Evolutionary conservation across 2,113 vertebrate species (phyloP).

Genomic region (Rhinolophus ferrumequinum): DNA sequence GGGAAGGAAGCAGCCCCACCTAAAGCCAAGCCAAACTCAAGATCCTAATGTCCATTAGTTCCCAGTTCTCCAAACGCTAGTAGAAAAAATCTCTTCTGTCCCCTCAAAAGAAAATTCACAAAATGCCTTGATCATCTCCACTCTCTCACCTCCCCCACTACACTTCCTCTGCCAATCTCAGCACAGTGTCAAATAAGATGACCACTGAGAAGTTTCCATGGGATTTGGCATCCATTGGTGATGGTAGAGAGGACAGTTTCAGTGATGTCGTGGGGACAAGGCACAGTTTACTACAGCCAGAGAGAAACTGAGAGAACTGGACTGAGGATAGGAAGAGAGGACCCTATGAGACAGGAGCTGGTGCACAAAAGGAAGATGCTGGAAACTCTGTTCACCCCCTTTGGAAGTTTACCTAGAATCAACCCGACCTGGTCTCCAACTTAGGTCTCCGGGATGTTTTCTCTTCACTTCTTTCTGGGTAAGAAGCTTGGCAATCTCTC

Average conservation of each 20-base stretch:
- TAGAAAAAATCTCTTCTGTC: neutral
- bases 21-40: slow-evolving; percentile 2
- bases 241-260: neutral
- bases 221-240: neutral
- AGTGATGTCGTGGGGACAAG: neutral
- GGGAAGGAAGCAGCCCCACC: neutral
- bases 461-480: neutral
- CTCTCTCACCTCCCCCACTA: neutral
- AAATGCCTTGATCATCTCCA: neutral
- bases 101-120: neutral
- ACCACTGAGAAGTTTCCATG: neutral
- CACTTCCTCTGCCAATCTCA: neutral
- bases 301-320: neutral
- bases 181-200: neutral
- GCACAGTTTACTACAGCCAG: neutral
- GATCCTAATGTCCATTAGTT: neutral
- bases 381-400: neutral
- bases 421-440: neutral
- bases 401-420: neutral
- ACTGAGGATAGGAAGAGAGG: neutral
- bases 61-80: neutral
- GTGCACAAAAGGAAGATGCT: neutral
- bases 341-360: neutral
- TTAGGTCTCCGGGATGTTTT: neutral
- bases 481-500: neutral